Evolutionary conservation across 2,888 invertebrate species (phyloP).

Genomic region (Neoitamus cyanurus): DNA sequence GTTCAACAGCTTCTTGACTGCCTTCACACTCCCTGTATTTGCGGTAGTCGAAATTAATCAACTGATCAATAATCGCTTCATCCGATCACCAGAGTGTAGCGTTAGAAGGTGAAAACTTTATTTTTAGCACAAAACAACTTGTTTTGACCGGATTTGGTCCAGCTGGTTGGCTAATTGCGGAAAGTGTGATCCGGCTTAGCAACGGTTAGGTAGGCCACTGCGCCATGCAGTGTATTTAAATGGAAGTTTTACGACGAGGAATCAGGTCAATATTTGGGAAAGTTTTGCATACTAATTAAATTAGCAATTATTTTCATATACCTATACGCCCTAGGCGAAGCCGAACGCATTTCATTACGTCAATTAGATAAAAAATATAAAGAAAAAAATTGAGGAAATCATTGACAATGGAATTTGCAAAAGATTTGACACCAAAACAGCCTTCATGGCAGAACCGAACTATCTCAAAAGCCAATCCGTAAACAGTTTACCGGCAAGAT

Average conservation of each 20-base stretch:
- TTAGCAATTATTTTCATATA: too few species aligned
- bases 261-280: not conserved
- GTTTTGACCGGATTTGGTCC: not conserved
- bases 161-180: not conserved
- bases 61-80: not conserved
- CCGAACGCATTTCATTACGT: not conserved
- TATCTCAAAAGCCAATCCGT: not conserved
- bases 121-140: not conserved
- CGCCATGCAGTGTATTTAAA: not conserved
- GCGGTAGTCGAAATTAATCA: not conserved
- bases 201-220: not conserved
- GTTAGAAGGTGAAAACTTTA: not conserved
- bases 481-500: not conserved
- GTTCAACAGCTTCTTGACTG: not conserved
- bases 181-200: not conserved
- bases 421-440: not conserved
- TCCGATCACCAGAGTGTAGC: not conserved
- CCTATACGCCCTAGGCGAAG: not conserved
- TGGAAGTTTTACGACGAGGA: not conserved
- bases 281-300: not conserved
- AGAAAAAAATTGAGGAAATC: not conserved
- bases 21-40: not conserved
- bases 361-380: not conserved
- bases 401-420: not conserved
- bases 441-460: not conserved